Conservation (phyloP, 2,888 invertebrate species). For the Phaedon cochleariae region DNA sequence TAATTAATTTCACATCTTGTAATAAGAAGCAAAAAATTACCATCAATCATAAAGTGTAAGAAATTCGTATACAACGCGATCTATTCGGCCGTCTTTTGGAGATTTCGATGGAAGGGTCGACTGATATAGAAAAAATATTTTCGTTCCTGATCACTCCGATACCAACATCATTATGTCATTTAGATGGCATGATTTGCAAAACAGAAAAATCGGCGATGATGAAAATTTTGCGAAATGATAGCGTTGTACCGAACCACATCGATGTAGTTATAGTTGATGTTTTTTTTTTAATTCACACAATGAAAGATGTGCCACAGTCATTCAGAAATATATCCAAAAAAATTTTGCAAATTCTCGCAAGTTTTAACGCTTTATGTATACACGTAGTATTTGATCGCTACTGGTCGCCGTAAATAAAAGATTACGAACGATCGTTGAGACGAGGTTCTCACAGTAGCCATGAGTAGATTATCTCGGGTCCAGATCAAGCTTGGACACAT, state of each 20-base stretch:
- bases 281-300: conserved; percentile 23
- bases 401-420: conserved; percentile 27
- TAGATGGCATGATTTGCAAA: conserved; percentile 27
- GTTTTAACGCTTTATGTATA: conserved; percentile 16
- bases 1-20: conserved; percentile 17
- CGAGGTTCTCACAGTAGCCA: conserved; percentile 13
- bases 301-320: conserved; percentile 27
- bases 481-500: conserved; percentile 25
- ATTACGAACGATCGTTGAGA: conserved; percentile 27
- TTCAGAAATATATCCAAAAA: conserved; percentile 22
- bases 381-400: conserved; percentile 26
- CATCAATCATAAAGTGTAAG: conserved; percentile 15
- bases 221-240: conserved; percentile 27
- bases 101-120: conserved; percentile 10
- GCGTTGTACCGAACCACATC: conserved; percentile 21
- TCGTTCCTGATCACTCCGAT: conserved; percentile 22
- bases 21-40: conserved; percentile 17
- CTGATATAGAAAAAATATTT: conserved; percentile 22
- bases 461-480: conserved; percentile 26
- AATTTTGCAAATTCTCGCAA: conserved; percentile 14
- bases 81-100: conserved; percentile 20
- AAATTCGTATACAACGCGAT: too few relatives aligned
- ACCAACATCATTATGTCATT: conserved; percentile 27
- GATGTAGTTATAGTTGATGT: conserved; percentile 27
- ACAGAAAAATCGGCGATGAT: conserved; percentile 26